Evolutionary conservation across 2,888 invertebrate species (phyloP).

Genomic region (Mechanitis mazaeus): DNA sequence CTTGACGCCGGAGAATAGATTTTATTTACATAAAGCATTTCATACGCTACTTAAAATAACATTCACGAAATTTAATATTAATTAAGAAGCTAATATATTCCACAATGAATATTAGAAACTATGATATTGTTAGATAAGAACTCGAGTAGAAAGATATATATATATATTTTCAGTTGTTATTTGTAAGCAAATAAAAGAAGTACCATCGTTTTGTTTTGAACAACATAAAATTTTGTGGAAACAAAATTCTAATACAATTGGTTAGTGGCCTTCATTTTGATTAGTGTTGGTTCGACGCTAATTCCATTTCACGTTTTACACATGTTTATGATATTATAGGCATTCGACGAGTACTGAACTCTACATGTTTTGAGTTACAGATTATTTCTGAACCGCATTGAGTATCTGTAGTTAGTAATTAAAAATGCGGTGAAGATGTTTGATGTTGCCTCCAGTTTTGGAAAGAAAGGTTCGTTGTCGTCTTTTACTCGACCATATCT

Average conservation of each 20-base stretch:
- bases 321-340: not conserved
- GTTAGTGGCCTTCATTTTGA: conserved; percentile 4
- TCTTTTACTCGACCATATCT: too few relatives aligned
- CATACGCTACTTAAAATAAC: too few relatives aligned
- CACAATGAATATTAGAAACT: too few relatives aligned
- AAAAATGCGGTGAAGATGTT: not conserved
- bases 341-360: not conserved
- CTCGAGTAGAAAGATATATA: too few relatives aligned
- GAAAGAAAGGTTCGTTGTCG: too few relatives aligned
- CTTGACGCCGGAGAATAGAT: not conserved
- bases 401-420: not conserved
- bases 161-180: too few relatives aligned
- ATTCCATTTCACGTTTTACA: conserved; percentile 14
- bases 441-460: not conserved
- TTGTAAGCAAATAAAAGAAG: too few relatives aligned
- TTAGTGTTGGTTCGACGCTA: conserved; percentile 16
- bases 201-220: not conserved
- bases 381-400: not conserved
- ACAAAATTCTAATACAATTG: not conserved
- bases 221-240: not conserved
- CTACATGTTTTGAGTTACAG: not conserved
- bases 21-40: not conserved
- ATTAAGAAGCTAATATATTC: too few relatives aligned
- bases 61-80: too few relatives aligned
- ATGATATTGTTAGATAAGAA: too few relatives aligned